A percentile compares a stretch with the other conserved stretches of the same genome.
These are phyloP conservation scores for Noctua comes DNA, from an alignment of 2,888 invertebrate species.

Conservation along the genomic window DNA sequence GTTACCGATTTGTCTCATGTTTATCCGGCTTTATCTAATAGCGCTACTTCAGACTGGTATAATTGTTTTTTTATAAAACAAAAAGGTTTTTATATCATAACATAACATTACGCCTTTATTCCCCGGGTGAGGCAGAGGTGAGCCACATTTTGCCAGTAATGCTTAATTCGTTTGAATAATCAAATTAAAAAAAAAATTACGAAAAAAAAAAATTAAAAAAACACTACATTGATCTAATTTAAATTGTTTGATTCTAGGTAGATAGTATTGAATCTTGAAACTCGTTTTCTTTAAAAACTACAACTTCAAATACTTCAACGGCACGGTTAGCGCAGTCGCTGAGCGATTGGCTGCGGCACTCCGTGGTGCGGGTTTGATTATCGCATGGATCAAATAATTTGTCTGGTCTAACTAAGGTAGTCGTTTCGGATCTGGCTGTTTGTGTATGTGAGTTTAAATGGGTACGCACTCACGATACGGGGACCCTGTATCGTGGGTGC, in stretches of 20 bases:
- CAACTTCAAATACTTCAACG: background rate
- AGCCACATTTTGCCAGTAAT: background rate
- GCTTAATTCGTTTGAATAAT: background rate
- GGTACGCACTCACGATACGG: background rate
- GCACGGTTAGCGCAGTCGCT: background rate
- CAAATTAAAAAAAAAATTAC: too few relatives aligned
- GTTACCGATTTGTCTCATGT: conserved; percentile 12
- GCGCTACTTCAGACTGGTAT: background rate
- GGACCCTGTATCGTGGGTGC: background rate
- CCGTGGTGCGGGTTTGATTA: background rate
- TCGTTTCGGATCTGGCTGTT: background rate
- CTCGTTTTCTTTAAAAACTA: background rate
- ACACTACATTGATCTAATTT: background rate
- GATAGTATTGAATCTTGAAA: background rate
- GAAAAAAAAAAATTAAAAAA: too few relatives aligned
- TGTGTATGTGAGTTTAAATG: background rate
- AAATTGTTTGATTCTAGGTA: background rate
- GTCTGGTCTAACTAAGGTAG: background rate
- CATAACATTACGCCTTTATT: background rate
- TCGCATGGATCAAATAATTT: background rate
- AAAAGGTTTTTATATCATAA: background rate
- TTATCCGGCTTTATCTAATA: conserved; percentile 3
- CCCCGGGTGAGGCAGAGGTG: background rate
- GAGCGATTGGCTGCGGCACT: background rate
- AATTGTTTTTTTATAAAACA: background rate